Evolutionary conservation across 2,113 vertebrate genomes (phyloP), one percentile per base, ranked within the genome.

Genomic region (Oreochromis spilurus): DNA sequence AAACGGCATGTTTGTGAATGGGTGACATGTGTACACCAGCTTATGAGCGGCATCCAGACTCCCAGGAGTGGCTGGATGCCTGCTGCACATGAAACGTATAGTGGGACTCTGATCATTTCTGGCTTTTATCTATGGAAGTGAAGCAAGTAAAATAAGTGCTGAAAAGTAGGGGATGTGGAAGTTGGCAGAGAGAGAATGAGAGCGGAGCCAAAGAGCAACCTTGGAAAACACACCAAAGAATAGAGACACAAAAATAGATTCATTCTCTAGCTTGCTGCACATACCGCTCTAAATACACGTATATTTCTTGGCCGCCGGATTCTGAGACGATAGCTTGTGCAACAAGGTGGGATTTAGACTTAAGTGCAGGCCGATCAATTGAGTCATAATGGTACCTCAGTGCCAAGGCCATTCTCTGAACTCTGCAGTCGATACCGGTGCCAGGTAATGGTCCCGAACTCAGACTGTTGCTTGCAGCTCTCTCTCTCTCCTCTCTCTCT

Each of bases 311-410:
- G 95, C 93, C 93, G 94, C 87, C 52, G 85, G 94, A 96, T 96
- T 94, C 94, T 84, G 83, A 95, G 91, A 87, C 43, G 84, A 87
- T 89, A 90, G 88, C 86, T 94, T 87, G 91, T 88, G 93, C 93
- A 95, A 94, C 92, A 92, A 89, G 90, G 93, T 90, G 87, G 91
- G 90, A 95, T 94, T 93, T 93, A 93, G 91, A 93, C 93, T 95
- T 96, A 95, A 96, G 96, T 95, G 95, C 93, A 95, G 90, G 57
- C 89, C 53, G 93, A 96, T 96, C 95, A 96, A 95, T 96, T 81
- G 87, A 88, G 90, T 86, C 93, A 94, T 96, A 96, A 96, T 92
- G 94, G 95, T 95, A 96, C 93, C 95, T 94, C 82, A 83, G 92
- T 86, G 89, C 89, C 88, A 84, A 81, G 58, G 86, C 91, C 91